Base-by-base conservation (phyloP, 2,888 invertebrate genomes). In the Coelopa pilipes region DNA sequence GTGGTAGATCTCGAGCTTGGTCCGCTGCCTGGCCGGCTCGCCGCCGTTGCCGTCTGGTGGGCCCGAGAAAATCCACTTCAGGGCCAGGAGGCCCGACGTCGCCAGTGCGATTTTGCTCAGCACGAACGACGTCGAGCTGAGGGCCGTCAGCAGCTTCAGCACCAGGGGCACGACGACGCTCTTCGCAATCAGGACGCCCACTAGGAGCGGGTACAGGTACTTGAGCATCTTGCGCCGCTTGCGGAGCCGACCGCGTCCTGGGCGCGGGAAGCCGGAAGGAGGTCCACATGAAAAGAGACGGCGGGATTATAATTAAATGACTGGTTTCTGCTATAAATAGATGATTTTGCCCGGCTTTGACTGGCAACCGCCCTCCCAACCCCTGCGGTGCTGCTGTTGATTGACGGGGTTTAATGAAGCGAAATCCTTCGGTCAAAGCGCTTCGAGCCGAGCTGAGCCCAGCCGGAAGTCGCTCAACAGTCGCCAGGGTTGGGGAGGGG, bases 131-230 rank as follows among this genome's bases (percentile, higher is more conserved):
- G 87, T 83, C 75, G 92, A 91, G 24, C 93, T 91, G 67, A 93
- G 85, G 57, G 93, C 90, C 0, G 93, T 92, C 76, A 94, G 85
- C 1, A 91, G 89, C 81, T 93, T 94, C 70, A 94, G 83, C 0
- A 92, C 90, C 50, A 93, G 86, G 0, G 93, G 93, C 66, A 93
- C 86, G 11, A 94, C 80, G 1, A 94, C 85, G 50, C 92, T 89
- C 83, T 93, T 93, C 0, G 92, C 90, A 68, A 92, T 88, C 19
- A 93, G 81, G 34, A 92, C 87, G 0, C 92, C 93, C 21, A 93
- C 79, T 19, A 93, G 83, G 76, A 93, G 69, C 0, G 93, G 92
- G 77, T 92, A 84, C 72, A 93, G 83, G 78, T 89, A 89, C 80
- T 90, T 91, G 77, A 89, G 89, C 5, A 90, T 83, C 81, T 89